Base-by-base conservation (phyloP, 2,797 vertebrate genomes). In the Intellagama lesueurii region DNA sequence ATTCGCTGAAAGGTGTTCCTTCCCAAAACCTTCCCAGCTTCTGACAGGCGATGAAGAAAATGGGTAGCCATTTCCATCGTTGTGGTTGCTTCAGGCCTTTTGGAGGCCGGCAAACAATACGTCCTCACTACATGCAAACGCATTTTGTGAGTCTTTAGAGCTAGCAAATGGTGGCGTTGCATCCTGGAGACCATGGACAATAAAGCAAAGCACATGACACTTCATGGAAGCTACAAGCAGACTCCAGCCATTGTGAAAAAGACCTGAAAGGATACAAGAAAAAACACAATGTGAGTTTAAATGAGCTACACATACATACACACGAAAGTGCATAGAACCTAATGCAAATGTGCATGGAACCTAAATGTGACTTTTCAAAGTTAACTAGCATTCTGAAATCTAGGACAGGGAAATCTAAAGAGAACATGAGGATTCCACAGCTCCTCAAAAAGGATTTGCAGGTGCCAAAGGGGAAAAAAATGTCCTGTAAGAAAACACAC, bases 11-110 rank as follows among this genome's bases (percentile, higher is more conserved):
- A 91, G 0, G 98, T 95, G 90, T 91, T 97, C 89, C 94, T 98
- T 2, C 97, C 97, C 96, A 98, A 95, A 22, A 92, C 89, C 14
- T 93, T 97, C 19, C 98, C 98, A 22, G 98, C 44, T 1, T 96
- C 97, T 0, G 96, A 95, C 35, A 98, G 95, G 26, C 95, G 95
- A 90, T 97, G 95, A 35, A 98, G 87, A 19, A 95, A 94, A 60
- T 92, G 87, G 0, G 96, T 40, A 72, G 96, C 91, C 1, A 88
- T 91, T 96, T 96, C 96, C 52, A 95, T 6, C 0, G 94, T 84
- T 47, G 95, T 94, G 0, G 95, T 94, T 85, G 94, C 93, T 66
- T 95, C 92, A 0, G 96, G 94, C 88, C 96, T 92, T 93, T 96
- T 95, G 81, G 97, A 88, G 5, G 96, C 73, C 52, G 97, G 85